A percentile compares a stretch with the other conserved stretches of the same genome.
phyloP scores from a whole-genome alignment of 1,140 invertebrate species.

The Heterodera carotae region DNA sequence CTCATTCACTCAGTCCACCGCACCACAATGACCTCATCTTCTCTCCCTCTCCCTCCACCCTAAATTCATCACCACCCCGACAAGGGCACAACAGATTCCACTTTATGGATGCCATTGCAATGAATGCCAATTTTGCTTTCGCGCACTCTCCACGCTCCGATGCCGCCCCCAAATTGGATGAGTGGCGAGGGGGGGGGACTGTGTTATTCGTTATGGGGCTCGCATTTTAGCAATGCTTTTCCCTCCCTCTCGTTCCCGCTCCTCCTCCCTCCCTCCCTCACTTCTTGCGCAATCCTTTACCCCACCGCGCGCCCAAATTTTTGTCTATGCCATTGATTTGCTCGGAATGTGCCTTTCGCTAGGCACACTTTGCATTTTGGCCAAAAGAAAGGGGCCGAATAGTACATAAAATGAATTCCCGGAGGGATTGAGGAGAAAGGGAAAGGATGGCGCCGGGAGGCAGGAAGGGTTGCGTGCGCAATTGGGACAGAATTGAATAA shows the following conservation, averaged over 20 bases:
- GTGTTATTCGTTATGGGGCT: neutral
- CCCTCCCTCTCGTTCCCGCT: no score
- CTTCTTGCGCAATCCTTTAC: neutral
- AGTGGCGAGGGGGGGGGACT: no score
- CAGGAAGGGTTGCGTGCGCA: neutral
- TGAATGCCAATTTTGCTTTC: neutral
- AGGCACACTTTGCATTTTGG: neutral
- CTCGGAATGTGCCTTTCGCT: neutral
- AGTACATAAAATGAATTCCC: constrained; percentile 3
- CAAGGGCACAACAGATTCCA: no score
- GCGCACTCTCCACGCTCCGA: neutral
- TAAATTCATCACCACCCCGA: no score
- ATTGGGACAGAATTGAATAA: constrained; percentile 1
- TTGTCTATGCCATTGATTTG: neutral
- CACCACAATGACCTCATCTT: no score
- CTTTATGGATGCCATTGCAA: no score
- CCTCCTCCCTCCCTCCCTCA: no score
- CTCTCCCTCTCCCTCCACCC: no score
- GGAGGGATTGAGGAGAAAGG: neutral
- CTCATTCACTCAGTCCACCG: no score
- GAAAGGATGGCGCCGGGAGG: no score
- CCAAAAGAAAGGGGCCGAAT: constrained; percentile 2
- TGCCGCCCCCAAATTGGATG: neutral
- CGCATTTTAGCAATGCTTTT: neutral
- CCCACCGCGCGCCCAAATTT: neutral